These are phyloP conservation scores for Adelges cooleyi DNA, from an alignment of 1,140 invertebrate species.

Conservation along the genomic window DNA sequence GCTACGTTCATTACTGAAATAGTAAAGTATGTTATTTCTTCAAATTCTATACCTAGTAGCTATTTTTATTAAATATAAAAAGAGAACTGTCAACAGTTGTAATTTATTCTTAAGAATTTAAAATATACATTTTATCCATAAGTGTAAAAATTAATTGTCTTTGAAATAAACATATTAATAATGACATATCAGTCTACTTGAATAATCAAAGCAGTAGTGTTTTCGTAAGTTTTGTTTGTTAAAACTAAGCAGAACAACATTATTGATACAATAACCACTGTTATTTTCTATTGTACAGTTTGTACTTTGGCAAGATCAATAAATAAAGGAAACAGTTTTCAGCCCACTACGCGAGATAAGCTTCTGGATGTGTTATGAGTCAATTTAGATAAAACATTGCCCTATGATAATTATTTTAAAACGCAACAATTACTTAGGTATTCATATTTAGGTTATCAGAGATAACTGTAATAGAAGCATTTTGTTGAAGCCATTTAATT, in stretches of 20 bases:
- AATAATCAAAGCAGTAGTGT: too few species aligned
- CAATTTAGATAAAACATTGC: conserved; percentile 19
- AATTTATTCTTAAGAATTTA: neutral
- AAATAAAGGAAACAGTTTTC: conserved; percentile 19
- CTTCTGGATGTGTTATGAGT: neutral
- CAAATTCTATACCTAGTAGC: neutral
- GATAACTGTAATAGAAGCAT: too few species aligned
- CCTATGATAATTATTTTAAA: too few species aligned
- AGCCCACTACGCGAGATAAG: neutral
- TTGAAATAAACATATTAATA: neutral
- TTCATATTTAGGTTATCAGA: too few species aligned
- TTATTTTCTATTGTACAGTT: too few species aligned
- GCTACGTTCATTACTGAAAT: conserved; percentile 47
- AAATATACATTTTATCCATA: neutral
- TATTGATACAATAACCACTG: too few species aligned
- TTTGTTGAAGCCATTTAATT: too few species aligned
- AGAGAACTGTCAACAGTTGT: neutral
- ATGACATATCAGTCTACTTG: too few species aligned
- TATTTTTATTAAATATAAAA: neutral
- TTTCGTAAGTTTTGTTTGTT: too few species aligned
- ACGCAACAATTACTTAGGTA: too few species aligned
- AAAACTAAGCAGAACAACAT: too few species aligned
- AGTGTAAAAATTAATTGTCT: neutral
- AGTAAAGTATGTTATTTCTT: conserved; percentile 17
- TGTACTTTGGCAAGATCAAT: too few species aligned